Percentiles rank a stretch among this genome's conserved stretches.
Conservation (phyloP, 1,140 invertebrate genomes). For the Atta texana region DNA sequence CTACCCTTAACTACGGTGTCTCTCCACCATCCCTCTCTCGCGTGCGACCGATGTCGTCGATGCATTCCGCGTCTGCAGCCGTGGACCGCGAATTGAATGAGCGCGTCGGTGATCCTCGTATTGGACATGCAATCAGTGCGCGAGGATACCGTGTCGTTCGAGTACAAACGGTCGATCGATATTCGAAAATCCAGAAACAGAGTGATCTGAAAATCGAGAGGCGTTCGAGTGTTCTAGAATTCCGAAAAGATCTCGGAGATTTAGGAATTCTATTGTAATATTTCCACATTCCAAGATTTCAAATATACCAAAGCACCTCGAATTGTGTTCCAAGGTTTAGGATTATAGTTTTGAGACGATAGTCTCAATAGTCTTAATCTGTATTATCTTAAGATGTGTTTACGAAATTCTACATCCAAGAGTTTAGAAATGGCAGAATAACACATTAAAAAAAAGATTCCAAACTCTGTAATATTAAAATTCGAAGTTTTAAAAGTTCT, state of each 20-base stretch:
- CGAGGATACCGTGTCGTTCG: slow-evolving; percentile 65
- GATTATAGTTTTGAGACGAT: not conserved
- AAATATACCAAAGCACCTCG: not conserved
- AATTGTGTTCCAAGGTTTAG: not conserved
- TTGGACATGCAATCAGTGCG: slow-evolving; percentile 72
- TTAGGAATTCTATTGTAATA: not conserved
- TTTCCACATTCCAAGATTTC: not conserved
- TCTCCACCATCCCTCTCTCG: slow-evolving; percentile 39
- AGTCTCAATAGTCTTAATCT: not conserved
- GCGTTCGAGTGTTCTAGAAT: not conserved
- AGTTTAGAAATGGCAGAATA: not conserved
- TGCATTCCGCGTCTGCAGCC: slow-evolving; percentile 45
- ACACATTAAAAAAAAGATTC: too few species aligned
- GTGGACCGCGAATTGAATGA: slow-evolving; percentile 71
- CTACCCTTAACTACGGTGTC: not conserved
- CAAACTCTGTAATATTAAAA: not conserved
- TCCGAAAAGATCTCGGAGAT: not conserved
- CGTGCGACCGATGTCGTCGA: slow-evolving; percentile 32
- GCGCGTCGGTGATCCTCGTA: slow-evolving; percentile 71
- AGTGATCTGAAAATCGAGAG: not conserved
- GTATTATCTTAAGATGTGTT: not conserved
- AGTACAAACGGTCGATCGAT: not conserved
- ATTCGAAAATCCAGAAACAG: slow-evolving; percentile 13
- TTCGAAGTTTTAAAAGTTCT: not conserved
- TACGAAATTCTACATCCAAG: not conserved